Percentiles rank a stretch among this genome's conserved stretches.
Evolutionary conservation across 2,888 invertebrate genomes (phyloP).

Genomic region (Synergus laeviventris): DNA sequence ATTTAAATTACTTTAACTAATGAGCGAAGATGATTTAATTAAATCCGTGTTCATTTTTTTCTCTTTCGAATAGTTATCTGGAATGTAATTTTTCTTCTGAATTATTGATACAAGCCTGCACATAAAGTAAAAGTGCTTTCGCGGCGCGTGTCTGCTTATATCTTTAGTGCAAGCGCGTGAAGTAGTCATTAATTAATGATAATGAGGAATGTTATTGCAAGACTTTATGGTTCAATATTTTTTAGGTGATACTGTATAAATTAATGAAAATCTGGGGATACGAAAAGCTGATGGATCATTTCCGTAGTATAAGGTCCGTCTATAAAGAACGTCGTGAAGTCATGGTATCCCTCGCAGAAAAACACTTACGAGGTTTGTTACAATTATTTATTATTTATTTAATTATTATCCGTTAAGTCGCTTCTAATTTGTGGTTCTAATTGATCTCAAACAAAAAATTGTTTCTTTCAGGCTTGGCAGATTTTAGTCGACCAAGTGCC

Average conservation of each 20-base stretch:
- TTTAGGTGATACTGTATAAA: slow-evolving; percentile 79
- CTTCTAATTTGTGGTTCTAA: neutral
- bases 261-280: slow-evolving; percentile 80
- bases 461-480: slow-evolving; percentile 78
- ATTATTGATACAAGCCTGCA: neutral
- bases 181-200: slow-evolving; percentile 52
- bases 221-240: slow-evolving; percentile 49
- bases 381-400: slow-evolving; percentile 56
- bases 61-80: neutral
- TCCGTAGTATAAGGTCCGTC: slow-evolving; percentile 79
- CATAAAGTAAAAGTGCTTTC: slow-evolving; percentile 12
- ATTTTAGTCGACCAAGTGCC: slow-evolving; percentile 82
- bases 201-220: slow-evolving; percentile 40
- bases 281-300: slow-evolving; percentile 80
- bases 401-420: slow-evolving; percentile 3
- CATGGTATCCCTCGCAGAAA: slow-evolving; percentile 80
- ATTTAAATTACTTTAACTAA: neutral
- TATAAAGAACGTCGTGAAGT: slow-evolving; percentile 82
- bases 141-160: slow-evolving; percentile 52
- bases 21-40: neutral
- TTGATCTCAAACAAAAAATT: slow-evolving; percentile 1
- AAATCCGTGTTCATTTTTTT: neutral
- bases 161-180: slow-evolving; percentile 48
- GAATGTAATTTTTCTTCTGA: neutral
- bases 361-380: slow-evolving; percentile 78